Conservation (phyloP, 2,113 vertebrate genomes). For the Alosa alosa region DNA sequence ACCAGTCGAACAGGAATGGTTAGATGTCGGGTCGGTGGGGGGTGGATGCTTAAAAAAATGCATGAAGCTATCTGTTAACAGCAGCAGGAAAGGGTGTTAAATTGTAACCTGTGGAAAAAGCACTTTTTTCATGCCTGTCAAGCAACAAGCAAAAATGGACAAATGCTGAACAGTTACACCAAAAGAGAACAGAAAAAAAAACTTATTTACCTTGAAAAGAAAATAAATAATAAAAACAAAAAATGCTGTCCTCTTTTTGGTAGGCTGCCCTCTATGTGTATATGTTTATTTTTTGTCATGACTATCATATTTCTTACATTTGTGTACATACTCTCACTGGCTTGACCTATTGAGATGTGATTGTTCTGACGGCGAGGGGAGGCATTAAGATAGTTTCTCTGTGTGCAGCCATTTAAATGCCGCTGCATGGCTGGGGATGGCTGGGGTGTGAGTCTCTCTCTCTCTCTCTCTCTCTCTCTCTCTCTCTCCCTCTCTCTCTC, state of each 20-base stretch:
- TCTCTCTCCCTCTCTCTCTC: conserved; percentile 12
- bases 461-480: background rate
- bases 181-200: too few species aligned
- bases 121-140: background rate
- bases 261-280: background rate
- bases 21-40: background rate
- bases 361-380: background rate
- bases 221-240: background rate
- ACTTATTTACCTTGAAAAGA: background rate
- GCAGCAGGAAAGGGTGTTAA: background rate
- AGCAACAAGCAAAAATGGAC: background rate
- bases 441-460: background rate
- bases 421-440: background rate
- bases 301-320: background rate
- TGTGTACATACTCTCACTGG: background rate
- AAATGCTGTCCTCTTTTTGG: background rate
- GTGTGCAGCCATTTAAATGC: background rate
- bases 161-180: too few species aligned
- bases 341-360: background rate
- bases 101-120: background rate
- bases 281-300: background rate
- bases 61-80: background rate
- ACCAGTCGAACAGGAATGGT: conserved; percentile 6
- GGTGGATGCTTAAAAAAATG: background rate
- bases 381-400: background rate